Evolutionary conservation across 2,797 vertebrate genomes (phyloP), one percentile per base, ranked within the genome.

Genomic region (Lacerta bilineata): DNA sequence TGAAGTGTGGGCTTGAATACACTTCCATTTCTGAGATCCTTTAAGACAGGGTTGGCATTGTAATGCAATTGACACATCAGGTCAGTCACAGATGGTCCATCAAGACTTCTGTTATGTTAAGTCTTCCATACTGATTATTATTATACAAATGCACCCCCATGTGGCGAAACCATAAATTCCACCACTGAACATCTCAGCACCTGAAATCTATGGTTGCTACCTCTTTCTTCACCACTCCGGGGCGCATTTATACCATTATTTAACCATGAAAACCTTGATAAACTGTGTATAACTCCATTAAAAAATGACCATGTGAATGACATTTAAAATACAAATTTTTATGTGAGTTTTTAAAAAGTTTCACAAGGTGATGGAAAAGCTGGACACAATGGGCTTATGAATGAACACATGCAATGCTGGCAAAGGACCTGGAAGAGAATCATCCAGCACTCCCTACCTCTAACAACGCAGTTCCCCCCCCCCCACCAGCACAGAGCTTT

Each of bases 131-230:
- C 50, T 3, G 20, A 18, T 78, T 79, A 33, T 68, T 66, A 33
- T 79, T 71, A 59, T 80, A 33, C 50, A 72, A 75, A 39, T 64
- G 20, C n/a, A 69, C 86, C 86, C 86, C 18, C 79, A 11, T 66
- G 79, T 87, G 86, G 69, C 36, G 20, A 64, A 74, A 61, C 25
- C 5, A 59, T 8, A 72, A 29, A 87, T 80, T 59, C 25, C 64
- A n/a, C 41, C 68, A 74, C 27, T 23, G 29, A 72, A 41, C 25
- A 8, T 46, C 13, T 23, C 27, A 23, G 17, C 50, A 46, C 41
- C 6, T 86, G 9, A 50, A 87, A 87, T 72, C 46, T 5, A 41
- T 25, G 74, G 11, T 9, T 27, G 10, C 50, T 33, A 18, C 64
- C n/a, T 64, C 29, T 46, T 6, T 46, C 72, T 85, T 25, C 5